Evolutionary conservation across 2,888 invertebrate genomes (phyloP), one percentile per base, ranked within the genome.

Genomic region (Galeopsomyia nigrocyanea): DNA sequence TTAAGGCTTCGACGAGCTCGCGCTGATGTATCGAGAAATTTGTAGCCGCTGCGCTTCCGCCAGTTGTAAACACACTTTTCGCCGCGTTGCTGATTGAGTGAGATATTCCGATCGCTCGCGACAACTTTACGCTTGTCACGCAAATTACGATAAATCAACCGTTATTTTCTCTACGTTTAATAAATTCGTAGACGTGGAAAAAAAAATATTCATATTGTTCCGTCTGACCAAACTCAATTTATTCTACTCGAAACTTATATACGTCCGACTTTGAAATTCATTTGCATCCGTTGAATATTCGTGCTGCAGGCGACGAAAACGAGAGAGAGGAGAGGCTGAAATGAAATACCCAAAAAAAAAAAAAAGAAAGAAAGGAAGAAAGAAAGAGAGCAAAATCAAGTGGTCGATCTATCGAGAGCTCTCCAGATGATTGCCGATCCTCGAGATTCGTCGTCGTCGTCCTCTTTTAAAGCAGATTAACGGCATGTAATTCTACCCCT

Each of bases 401-500:
- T 65, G 21, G 49, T n/a, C 19, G 50, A 50, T 50, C 50, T 39
- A 39, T 16, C 60, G 16, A 47, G 31, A 26, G 13, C 50, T 66
- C 68, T 63, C 39, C 49, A 62, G 62, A 31, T 62, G 62, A 68
- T 68, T 56, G 62, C 55, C 47, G 47, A 55, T 67, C 67, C 61
- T 61, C 46, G n/a, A 65, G 65, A 46, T 64, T 64, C 47, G 19
- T 50, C 14, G 57, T 51, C 17, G 55, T 22, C 9, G 26, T 62
- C 31, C 39, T 49, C 50, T 17, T 72, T 63, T 57, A 64, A 68
- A 73, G 60, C 47, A 60, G 64, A 73, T 73, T 60, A 71, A 68
- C 68, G 64, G 57, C 58, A 13, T 64, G 64, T 68, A 73, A 73
- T 73, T 68, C 53, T 17, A 68, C 58, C 64, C 64, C 68, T 16